Base-by-base conservation (phyloP, 2,113 vertebrate genomes). In the Isurus oxyrinchus region DNA sequence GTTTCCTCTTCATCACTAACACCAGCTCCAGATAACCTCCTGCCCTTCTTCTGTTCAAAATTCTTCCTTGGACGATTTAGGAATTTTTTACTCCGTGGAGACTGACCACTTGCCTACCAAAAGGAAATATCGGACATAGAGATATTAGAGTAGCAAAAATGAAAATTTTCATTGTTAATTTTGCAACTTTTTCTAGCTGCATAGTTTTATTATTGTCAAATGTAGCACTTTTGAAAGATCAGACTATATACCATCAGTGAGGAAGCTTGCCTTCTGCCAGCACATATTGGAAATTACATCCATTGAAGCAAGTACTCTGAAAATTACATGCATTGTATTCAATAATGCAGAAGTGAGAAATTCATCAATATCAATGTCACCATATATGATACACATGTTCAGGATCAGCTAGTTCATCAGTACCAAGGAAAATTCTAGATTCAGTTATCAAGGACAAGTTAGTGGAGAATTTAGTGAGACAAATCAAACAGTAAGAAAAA, bases 41-140 rank as follows among this genome's bases (percentile, higher is more conserved):
- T 99, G 96, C 97, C 98, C 98, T 98, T 99, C 97, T 99, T 99
- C 8, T 97, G 97, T 95, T 99, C 99, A 2, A 97, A 98, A 44
- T 97, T 96, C 97, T 99, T 99, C 97, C 98, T 99, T 97, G 98
- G 97, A 96, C 96, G 98, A 96, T 98, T 98, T 96, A 98, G 98
- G 97, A 98, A 97, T 97, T 98, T 99, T 98, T 98, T 98, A 86
- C 97, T 98, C 98, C 99, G 99, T 96, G 99, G 98, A 94, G 98
- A 98, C 91, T 99, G 99, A 97, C 98, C 99, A 96, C 99, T 99
- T 97, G 99, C 99, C 99, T 99, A 97, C 95, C 97, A 96, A 97
- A 97, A 55, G 97, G 57, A 97, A 96, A 72, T 95, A 72, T 53
- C 55, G 66, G 49, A 72, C 21, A 49, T 11, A 35, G 55, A 27